Conservation (phyloP, 2,113 vertebrate genomes). For the Hyla sarda region DNA sequence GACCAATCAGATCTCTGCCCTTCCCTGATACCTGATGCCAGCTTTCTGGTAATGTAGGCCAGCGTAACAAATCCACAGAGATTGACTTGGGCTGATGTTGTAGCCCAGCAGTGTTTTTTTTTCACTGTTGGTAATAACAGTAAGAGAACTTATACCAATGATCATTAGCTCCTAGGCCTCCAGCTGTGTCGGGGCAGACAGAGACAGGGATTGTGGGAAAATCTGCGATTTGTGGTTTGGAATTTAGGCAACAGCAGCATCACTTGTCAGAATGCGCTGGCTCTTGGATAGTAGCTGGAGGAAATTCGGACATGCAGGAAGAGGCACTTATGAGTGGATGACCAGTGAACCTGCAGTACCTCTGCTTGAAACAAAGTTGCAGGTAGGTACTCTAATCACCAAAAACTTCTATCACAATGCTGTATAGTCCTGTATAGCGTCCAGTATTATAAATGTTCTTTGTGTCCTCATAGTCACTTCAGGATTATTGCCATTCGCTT, state of each 20-base stretch:
- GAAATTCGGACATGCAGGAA: conserved; percentile 84
- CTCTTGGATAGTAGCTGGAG: conserved; percentile 85
- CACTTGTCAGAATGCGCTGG: conserved; percentile 74
- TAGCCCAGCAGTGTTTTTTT: conserved; percentile 63
- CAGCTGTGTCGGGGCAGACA: conserved; percentile 63
- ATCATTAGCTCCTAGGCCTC: conserved; percentile 65
- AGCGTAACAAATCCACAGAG: conserved; percentile 78
- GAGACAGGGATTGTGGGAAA: conserved; percentile 59
- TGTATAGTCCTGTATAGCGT: not conserved
- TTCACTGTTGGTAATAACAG: conserved; percentile 64
- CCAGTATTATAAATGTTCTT: not conserved
- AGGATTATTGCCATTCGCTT: not conserved
- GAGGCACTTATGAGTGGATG: conserved; percentile 85
- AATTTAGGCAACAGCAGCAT: conserved; percentile 22
- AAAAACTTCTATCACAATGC: not conserved
- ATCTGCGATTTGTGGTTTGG: conserved; percentile 19
- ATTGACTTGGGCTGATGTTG: conserved; percentile 68
- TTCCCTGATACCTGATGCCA: conserved; percentile 70
- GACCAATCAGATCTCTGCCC: conserved; percentile 66
- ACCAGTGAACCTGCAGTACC: conserved; percentile 76
- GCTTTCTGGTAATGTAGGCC: conserved; percentile 74
- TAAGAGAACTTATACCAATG: conserved; percentile 65
- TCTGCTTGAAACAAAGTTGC: conserved; percentile 78
- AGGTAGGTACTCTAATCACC: conserved; percentile 75
- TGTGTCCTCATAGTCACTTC: not conserved